These are phyloP conservation scores for Adelognathus sp. DNA, from an alignment of 2,888 invertebrate species.

Conservation along the genomic window DNA sequence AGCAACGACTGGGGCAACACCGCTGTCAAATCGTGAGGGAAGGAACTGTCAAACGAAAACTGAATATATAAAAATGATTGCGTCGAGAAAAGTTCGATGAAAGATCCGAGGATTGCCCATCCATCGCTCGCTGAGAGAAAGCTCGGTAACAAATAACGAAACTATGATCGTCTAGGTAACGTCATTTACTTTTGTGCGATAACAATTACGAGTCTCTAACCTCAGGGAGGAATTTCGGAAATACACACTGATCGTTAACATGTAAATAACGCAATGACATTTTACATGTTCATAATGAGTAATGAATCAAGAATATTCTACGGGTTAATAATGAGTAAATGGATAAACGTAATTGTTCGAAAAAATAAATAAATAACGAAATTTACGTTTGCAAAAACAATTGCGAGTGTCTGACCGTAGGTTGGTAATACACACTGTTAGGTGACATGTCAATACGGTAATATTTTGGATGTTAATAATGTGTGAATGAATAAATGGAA, in stretches of 20 bases:
- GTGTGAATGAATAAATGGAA: too few species aligned
- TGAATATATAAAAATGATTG: constrained; percentile 12
- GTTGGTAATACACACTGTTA: too few species aligned
- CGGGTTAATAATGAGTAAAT: too few species aligned
- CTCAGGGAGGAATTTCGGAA: background rate
- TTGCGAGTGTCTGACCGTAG: too few species aligned
- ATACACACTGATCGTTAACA: background rate
- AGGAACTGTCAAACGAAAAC: constrained; percentile 50
- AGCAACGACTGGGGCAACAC: background rate
- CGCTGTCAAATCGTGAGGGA: constrained; percentile 55
- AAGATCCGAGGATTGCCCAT: constrained; percentile 21
- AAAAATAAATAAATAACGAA: too few species aligned
- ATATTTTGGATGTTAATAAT: too few species aligned
- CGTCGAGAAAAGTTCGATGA: constrained; percentile 26
- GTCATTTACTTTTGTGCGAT: background rate
- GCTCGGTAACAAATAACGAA: constrained; percentile 38
- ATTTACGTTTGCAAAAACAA: too few species aligned
- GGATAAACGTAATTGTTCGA: too few species aligned
- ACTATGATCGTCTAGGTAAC: constrained; percentile 52
- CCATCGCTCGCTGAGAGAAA: background rate
- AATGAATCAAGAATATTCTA: too few species aligned
- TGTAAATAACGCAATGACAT: background rate
- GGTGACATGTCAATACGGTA: too few species aligned
- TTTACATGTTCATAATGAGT: background rate
- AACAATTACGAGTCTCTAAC: constrained; percentile 28